These are phyloP conservation scores for Petrosia ficiformis DNA, from an alignment of 37 sponge, comb jelly and placozoan genomes.

Conservation along the genomic window DNA sequence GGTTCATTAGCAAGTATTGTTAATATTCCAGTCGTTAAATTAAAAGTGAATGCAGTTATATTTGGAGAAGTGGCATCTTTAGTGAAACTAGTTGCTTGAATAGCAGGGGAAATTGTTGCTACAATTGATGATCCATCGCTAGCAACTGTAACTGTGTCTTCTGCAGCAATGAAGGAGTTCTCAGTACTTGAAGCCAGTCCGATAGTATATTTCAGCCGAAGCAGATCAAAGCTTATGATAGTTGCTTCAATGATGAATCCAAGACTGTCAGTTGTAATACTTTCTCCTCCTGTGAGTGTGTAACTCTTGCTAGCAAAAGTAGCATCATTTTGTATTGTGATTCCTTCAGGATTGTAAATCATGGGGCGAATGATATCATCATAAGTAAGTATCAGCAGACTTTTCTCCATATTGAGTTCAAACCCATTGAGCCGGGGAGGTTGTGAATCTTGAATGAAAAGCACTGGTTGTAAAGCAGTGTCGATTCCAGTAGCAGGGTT, in stretches of 20 bases:
- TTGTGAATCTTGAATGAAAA: conserved; percentile 44
- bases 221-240: conserved; percentile 59
- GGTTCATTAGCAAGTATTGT: conserved; percentile 78
- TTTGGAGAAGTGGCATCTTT: conserved; percentile 69
- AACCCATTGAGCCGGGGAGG: conserved; percentile 69
- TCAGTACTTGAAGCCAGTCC: conserved; percentile 62
- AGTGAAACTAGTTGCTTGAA: conserved; percentile 58
- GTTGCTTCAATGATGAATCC: conserved; percentile 70
- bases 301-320: conserved; percentile 29
- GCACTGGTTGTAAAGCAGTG: conserved; percentile 11
- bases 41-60: conserved; percentile 59
- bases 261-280: conserved; percentile 47
- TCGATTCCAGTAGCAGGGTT: conserved; percentile 43
- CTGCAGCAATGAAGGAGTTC: conserved; percentile 66
- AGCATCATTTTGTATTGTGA: conserved; percentile 79
- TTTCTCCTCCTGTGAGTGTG: conserved; percentile 67
- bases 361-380: conserved; percentile 73
- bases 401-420: conserved; percentile 77
- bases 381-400: conserved; percentile 69
- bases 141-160: conserved; percentile 41
- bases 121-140: conserved; percentile 26
- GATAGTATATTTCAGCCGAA: conserved; percentile 54
- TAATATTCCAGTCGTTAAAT: conserved; percentile 59
- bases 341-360: conserved; percentile 49
- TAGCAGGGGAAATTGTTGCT: conserved; percentile 25